Conservation (phyloP, 2,113 vertebrate species). For the Paramisgurnus dabryanus region DNA sequence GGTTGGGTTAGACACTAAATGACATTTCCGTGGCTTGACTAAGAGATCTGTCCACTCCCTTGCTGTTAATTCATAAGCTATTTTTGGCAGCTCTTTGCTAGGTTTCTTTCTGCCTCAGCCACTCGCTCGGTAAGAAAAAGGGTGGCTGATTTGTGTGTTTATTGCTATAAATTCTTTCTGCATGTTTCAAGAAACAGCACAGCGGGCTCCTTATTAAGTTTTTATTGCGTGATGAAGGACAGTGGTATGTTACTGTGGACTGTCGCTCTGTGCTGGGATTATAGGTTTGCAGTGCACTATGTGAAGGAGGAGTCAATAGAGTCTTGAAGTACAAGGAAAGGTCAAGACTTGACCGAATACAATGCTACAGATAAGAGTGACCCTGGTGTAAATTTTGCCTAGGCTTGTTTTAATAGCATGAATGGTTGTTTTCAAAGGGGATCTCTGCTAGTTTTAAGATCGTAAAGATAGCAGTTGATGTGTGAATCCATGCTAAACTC, state of each 20-base stretch:
- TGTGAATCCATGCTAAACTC: not conserved
- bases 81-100: constrained; percentile 59
- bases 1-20: constrained; percentile 61
- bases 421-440: not conserved
- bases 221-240: constrained; percentile 56
- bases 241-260: constrained; percentile 48
- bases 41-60: constrained; percentile 67
- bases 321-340: constrained; percentile 23
- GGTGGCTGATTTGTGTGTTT: constrained; percentile 2
- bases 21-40: constrained; percentile 47
- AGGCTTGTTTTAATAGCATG: not conserved
- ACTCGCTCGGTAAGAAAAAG: not conserved
- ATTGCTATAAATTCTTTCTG: constrained; percentile 20
- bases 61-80: constrained; percentile 68
- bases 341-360: constrained; percentile 1
- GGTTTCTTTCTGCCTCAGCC: constrained; percentile 44
- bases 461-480: not conserved
- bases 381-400: constrained; percentile 30
- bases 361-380: constrained; percentile 13
- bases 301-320: constrained; percentile 1
- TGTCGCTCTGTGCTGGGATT: constrained; percentile 13
- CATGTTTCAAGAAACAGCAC: constrained; percentile 30
- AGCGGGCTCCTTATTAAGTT: constrained; percentile 50
- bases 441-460: constrained; percentile 20
- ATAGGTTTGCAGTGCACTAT: not conserved